Evolutionary conservation across 2,888 invertebrate genomes (phyloP), one percentile per base, ranked within the genome.

Genomic region (Papilio demoleus): DNA sequence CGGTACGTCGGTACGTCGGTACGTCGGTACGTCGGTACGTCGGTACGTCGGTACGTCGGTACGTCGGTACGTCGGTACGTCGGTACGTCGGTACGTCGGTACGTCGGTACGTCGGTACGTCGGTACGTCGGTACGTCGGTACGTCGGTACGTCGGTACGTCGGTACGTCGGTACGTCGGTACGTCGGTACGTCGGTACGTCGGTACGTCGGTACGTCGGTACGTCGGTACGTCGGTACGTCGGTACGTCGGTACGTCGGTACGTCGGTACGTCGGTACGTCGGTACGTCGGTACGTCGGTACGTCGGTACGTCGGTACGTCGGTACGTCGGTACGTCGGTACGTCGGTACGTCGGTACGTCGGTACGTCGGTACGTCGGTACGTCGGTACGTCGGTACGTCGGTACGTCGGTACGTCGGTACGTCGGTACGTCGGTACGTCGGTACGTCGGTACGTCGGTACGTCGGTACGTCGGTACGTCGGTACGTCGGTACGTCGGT

Each of bases 1-100:
- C 75, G 79, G 78, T 80, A 76, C 77, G 27, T n/a, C 22, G 24
- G 24, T 50, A 22, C 11, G 34, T 34, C 38, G 12, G 40, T 34
- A 22, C 59, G n/a, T 77, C 75, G 79, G 78, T 80, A 76, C 77
- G 27, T n/a, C 22, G 24, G 24, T 50, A 22, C 11, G 34, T 34
- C 38, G 12, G 40, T 34, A 22, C 59, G n/a, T 77, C 75, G 79
- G 78, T 80, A 76, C 77, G 27, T n/a, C 22, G 24, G 24, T 50
- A 22, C 11, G 34, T 34, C 38, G 12, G 40, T 34, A 22, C 59
- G n/a, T 77, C 75, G 79, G 78, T 80, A 76, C 77, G 27, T n/a
- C 22, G 24, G 24, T 50, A 22, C 11, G 34, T 34, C 38, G 12
- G 40, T 34, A 22, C 59, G n/a, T 77, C 75, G 79, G 78, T 80